Evolutionary conservation across 2,113 vertebrate species (phyloP), one percentile per base, ranked within the genome.

Genomic region (Parus major): DNA sequence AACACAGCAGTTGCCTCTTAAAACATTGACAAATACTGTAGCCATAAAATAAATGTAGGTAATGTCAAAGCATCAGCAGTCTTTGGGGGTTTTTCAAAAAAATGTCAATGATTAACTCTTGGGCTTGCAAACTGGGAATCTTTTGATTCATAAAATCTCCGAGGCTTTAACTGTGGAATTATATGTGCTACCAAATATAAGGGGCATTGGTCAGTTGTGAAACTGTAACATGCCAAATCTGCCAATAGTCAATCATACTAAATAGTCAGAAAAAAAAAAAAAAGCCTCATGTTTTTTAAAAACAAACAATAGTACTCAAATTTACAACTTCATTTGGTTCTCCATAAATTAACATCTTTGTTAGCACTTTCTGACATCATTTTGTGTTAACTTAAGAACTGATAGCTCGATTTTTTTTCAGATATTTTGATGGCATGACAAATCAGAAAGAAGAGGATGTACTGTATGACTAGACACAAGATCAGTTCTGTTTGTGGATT

Each of bases 401-500:
- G 97, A 98, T 98, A 97, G 97, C 96, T 98, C 92, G 49, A 95
- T 97, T 97, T 96, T 95, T 96, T 94, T 95, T 88, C 97, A 98
- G 98, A 97, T 98, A 97, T 98, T 97, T 98, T 98, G 97, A 98
- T 98, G 98, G 98, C 97, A 97, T 97, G 97, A 97, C 96, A 98
- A 98, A 98, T 96, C 97, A 97, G 97, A 97, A 94, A 96, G 97
- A 97, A 97, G 95, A 98, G 97, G 97, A 98, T 98, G 96, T 96
- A 93, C 95, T 94, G 91, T 97, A 91, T 98, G 97, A 97, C 97
- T 96, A 97, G 97, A 98, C 96, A 97, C 96, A 93, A 91, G 94
- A 97, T 98, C 98, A 97, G 97, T 98, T 99, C 98, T 98, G 98
- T 97, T 98, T 98, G 98, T 99, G 99, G 99, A 99, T 99, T 99